A percentile compares a stretch with the other conserved stretches of the same genome.
phyloP scores from a whole-genome alignment of 2,113 vertebrate species.

The Tetrax tetrax region DNA sequence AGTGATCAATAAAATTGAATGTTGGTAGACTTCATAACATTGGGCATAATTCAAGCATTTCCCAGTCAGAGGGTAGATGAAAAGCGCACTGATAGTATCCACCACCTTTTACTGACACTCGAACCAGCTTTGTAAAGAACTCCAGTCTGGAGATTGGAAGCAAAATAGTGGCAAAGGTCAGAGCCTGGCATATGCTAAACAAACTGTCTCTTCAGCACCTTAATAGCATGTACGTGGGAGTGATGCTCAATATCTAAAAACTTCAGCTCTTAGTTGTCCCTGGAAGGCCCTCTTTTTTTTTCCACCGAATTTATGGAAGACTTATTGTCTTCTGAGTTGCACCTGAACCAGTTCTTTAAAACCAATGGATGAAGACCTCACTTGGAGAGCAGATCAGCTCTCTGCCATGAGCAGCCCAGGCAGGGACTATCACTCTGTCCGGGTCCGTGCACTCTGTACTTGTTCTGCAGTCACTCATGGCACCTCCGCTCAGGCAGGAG shows the following conservation, averaged over 20 bases:
- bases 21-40: background rate
- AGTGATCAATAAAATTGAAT: background rate
- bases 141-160: background rate
- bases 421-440: accelerated
- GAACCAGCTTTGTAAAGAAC: background rate
- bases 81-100: background rate
- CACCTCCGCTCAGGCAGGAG: background rate
- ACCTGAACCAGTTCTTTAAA: background rate
- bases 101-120: background rate
- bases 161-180: background rate
- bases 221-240: background rate
- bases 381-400: background rate
- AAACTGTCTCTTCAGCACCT: background rate
- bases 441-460: accelerated
- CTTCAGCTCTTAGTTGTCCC: background rate
- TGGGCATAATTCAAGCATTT: background rate
- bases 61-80: background rate
- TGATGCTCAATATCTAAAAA: background rate
- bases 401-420: background rate
- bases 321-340: background rate
- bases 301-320: background rate
- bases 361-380: background rate
- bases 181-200: background rate
- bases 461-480: accelerated
- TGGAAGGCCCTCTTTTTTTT: background rate